Evolutionary conservation across 2,888 invertebrate genomes (phyloP), one percentile per base, ranked within the genome.

Genomic region (Macrosoma leucophasiata): DNA sequence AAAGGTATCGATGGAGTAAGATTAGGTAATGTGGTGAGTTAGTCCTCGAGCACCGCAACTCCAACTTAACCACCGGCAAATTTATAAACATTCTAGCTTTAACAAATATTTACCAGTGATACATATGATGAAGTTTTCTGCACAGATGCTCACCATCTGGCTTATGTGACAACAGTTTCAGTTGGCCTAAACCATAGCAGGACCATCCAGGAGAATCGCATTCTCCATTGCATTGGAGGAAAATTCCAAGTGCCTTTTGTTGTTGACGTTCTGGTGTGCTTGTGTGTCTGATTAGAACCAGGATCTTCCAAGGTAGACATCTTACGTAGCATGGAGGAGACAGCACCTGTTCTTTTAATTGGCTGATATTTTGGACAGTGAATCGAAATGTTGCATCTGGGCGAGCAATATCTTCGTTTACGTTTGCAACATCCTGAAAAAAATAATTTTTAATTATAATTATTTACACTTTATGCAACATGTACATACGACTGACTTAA

Each of bases 221-320:
- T 54, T 98, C 97, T 2, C 96, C 98, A 69, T 99, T 98, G 70
- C 98, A 98, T 84, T 98, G 96, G 18, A 97, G 81, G 56, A 93
- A 93, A 66, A 95, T 92, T 4, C 95, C 94, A 30, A 95, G 73
- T 2, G 91, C 91, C 37, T 88, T 87, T 55, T 91, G 90, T 21
- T 88, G 87, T 41, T 89, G 88, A 30, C 92, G 86, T 30, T 94
- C 93, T 40, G 91, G 90, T 38, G 90, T 91, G 2, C 90, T 89
- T 43, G 90, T 91, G 34, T 74, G 61, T 3, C 97, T 88, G 8
- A 95, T 93, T 88, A 98, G 94, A 4, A 96, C 94, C 89, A 99
- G 93, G 46, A 99, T 97, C 79, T 95, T 96, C 98, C 98, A 99
- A 33, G 98, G 98, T 55, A 99, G 85, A 82, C 98, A 98, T 34